Evolutionary conservation across 2,888 invertebrate species (phyloP).

Genomic region (Amorpha juglandis): DNA sequence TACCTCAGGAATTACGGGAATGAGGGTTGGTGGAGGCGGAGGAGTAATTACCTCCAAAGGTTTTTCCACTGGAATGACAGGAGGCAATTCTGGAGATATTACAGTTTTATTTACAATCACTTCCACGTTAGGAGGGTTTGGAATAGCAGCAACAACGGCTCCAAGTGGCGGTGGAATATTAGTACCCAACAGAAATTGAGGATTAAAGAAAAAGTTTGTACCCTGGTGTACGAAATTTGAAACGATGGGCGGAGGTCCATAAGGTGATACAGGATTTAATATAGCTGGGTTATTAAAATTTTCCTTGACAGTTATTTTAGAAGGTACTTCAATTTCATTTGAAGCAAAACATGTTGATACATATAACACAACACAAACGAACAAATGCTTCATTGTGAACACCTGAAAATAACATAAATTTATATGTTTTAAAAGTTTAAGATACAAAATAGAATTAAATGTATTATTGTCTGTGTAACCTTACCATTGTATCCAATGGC

Average conservation of each 20-base stretch:
- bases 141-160: conserved; percentile 34
- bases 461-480: neutral
- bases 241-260: conserved; percentile 37
- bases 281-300: conserved; percentile 10
- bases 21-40: neutral
- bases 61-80: conserved; percentile 23
- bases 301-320: conserved; percentile 32
- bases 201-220: conserved; percentile 55
- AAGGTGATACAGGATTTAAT: conserved; percentile 1
- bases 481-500: conserved; percentile 14
- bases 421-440: neutral
- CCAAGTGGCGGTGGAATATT: conserved; percentile 36
- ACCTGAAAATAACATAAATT: conserved; percentile 20
- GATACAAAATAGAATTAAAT: neutral
- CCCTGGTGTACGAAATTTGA: conserved; percentile 51
- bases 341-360: conserved; percentile 28
- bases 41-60: conserved; percentile 28
- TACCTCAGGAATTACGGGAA: neutral
- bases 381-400: neutral
- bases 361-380: neutral
- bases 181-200: conserved; percentile 41
- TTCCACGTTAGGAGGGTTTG: conserved; percentile 8
- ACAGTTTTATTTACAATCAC: neutral
- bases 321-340: conserved; percentile 37
- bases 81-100: neutral